These are phyloP conservation scores for Chloromyia formosa DNA, from an alignment of 2,888 invertebrate species.

Conservation along the genomic window DNA sequence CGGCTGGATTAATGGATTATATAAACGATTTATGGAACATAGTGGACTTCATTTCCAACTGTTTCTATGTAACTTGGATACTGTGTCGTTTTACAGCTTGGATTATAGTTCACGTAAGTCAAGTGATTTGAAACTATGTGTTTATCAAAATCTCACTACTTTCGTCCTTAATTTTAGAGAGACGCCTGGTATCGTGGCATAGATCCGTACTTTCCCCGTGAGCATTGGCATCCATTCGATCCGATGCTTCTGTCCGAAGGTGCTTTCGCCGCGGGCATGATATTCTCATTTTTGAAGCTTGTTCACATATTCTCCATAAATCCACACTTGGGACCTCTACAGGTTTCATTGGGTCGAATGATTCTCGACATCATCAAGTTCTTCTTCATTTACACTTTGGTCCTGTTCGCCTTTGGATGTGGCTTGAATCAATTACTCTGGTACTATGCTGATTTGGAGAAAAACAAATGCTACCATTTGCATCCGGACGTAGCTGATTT, in stretches of 20 bases:
- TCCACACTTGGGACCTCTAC: conserved; percentile 91
- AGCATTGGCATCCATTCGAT: conserved; percentile 94
- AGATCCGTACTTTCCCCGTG: conserved; percentile 86
- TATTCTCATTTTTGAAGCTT: conserved; percentile 93
- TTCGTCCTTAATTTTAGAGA: conserved; percentile 64
- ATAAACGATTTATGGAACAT: conserved; percentile 97
- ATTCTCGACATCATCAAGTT: conserved; percentile 95
- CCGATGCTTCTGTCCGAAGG: conserved; percentile 92
- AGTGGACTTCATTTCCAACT: conserved; percentile 96
- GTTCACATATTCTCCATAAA: conserved; percentile 98
- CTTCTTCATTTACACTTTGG: conserved; percentile 92
- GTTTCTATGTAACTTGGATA: conserved; percentile 94
- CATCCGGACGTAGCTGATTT: conserved; percentile 81
- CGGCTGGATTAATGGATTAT: conserved; percentile 89
- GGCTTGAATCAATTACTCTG: conserved; percentile 92
- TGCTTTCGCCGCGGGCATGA: conserved; percentile 96
- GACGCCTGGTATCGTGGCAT: conserved; percentile 73
- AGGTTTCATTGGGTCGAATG: conserved; percentile 94
- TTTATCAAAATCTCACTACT: too few species aligned
- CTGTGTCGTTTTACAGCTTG: conserved; percentile 88
- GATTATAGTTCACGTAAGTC: conserved; percentile 84
- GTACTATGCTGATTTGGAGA: conserved; percentile 93
- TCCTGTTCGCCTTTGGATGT: conserved; percentile 95
- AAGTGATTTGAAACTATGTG: too few species aligned
- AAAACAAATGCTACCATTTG: conserved; percentile 82